Percentiles rank a stretch among this genome's conserved stretches.
Evolutionary conservation across 2,113 vertebrate species (phyloP).

Genomic region (Myiozetetes cayanensis): DNA sequence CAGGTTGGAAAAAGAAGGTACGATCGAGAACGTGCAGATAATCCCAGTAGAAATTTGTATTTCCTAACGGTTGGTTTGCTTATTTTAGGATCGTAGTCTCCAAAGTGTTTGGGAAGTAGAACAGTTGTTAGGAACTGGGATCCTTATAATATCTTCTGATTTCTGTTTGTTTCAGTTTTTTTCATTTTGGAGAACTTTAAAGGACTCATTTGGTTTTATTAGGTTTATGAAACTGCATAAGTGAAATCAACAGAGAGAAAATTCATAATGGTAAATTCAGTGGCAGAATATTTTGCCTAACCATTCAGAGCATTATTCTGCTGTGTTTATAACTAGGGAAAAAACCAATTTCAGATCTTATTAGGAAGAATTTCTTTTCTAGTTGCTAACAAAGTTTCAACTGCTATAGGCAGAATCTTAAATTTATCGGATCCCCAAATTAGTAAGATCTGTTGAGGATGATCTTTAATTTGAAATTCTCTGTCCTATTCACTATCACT

Average conservation of each 20-base stretch:
- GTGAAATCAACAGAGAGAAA: background rate
- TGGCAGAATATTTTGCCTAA: background rate
- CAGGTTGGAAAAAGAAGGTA: background rate
- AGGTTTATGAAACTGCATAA: background rate
- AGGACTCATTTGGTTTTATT: background rate
- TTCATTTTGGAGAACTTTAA: background rate
- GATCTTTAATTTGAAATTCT: background rate
- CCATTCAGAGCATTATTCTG: background rate
- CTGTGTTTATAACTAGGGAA: background rate
- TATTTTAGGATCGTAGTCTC: background rate
- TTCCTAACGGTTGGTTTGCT: background rate
- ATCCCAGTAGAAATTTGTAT: background rate
- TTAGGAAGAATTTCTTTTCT: background rate
- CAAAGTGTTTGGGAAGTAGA: background rate
- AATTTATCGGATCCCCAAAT: background rate
- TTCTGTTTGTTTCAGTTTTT: background rate
- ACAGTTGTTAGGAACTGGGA: background rate
- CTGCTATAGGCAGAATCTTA: background rate
- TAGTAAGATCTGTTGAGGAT: background rate
- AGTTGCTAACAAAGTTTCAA: background rate
- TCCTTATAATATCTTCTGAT: background rate
- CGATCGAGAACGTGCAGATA: background rate
- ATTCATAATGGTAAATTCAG: background rate
- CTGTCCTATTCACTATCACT: background rate
- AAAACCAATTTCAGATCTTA: background rate